These are phyloP conservation scores for Marcusenius ussheri DNA, from an alignment of 2,113 vertebrate species.

Conservation along the genomic window DNA sequence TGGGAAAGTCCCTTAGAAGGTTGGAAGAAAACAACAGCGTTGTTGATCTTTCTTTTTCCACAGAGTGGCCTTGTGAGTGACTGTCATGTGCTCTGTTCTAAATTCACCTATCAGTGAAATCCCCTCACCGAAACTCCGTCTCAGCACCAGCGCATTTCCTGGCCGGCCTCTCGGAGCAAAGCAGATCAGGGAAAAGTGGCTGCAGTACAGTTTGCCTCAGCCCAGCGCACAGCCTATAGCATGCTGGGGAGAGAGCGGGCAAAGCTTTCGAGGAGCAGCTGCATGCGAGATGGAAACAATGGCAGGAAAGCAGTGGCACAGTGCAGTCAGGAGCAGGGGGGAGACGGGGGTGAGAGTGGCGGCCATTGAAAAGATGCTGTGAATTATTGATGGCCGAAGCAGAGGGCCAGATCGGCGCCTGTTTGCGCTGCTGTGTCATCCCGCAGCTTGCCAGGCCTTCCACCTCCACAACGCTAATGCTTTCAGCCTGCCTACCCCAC, in stretches of 20 bases:
- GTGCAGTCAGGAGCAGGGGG: neutral
- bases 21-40: neutral
- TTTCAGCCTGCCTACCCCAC: neutral
- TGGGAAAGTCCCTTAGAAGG: neutral
- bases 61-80: neutral
- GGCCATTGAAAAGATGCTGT: slow-evolving; percentile 6
- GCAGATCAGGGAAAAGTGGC: neutral
- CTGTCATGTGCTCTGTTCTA: neutral
- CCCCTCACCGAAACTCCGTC: neutral
- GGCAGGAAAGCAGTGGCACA: neutral
- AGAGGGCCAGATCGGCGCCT: neutral
- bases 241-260: neutral
- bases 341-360: neutral
- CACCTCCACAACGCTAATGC: neutral
- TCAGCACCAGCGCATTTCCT: neutral
- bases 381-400: slow-evolving; percentile 23
- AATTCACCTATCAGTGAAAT: neutral
- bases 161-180: neutral
- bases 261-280: slow-evolving; percentile 5
- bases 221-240: neutral
- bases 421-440: neutral
- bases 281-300: neutral
- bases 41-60: neutral
- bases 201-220: neutral
- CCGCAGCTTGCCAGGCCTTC: neutral